Conservation (phyloP, 2,797 vertebrate genomes). For the Lycodopsis pacificus region DNA sequence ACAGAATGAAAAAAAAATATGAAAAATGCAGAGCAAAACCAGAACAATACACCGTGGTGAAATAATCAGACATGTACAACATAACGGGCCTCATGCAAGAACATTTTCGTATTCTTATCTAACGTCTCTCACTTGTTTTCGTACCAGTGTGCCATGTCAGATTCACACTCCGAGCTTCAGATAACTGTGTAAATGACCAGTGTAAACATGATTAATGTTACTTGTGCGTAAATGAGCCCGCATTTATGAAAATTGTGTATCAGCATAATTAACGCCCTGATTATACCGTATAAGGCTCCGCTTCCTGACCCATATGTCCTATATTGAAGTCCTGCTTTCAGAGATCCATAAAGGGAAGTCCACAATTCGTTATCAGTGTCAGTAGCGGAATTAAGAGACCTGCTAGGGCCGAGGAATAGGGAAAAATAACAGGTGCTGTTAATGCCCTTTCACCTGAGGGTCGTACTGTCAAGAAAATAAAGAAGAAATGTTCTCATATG, state of each 20-base stretch:
- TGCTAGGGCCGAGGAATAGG: background rate
- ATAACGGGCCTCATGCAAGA: constrained; percentile 34
- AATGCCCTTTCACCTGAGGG: background rate
- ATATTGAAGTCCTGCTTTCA: background rate
- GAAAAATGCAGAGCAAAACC: constrained; percentile 59
- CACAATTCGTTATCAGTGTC: background rate
- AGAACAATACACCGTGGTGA: constrained; percentile 61
- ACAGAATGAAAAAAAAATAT: constrained; percentile 60
- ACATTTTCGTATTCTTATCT: background rate
- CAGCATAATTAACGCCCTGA: background rate
- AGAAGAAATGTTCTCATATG: background rate
- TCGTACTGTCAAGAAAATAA: background rate
- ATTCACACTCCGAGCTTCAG: background rate
- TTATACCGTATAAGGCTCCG: background rate
- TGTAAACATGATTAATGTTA: background rate
- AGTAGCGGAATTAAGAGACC: background rate
- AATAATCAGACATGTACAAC: constrained; percentile 65
- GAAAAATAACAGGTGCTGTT: background rate
- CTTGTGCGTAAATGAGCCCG: background rate
- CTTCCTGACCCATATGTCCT: background rate
- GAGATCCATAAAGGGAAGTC: background rate
- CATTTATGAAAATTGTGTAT: background rate
- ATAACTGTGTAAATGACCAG: background rate
- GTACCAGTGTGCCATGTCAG: background rate
- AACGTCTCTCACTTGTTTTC: background rate